phyloP scores from a whole-genome alignment of 2,888 invertebrate genomes.

The Tenthredo distinguenda region DNA sequence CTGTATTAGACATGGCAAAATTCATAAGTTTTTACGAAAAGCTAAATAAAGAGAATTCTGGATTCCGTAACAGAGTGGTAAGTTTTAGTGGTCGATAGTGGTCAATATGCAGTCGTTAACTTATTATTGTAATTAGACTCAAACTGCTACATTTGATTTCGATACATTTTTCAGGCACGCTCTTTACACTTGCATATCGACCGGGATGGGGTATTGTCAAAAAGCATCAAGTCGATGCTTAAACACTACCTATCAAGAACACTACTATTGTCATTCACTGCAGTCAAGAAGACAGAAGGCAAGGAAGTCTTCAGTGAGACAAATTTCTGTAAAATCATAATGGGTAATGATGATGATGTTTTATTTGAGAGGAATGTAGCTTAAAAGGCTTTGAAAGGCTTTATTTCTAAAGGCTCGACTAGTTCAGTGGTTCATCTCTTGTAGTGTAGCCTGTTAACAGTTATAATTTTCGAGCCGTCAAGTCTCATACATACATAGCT shows the following conservation, averaged over 20 bases:
- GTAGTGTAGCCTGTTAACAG: too few species aligned
- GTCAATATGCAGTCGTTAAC: not conserved
- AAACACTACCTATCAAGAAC: not conserved
- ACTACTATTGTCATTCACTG: not conserved
- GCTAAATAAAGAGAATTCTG: not conserved
- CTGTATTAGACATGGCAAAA: not conserved
- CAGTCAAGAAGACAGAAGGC: not conserved
- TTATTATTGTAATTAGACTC: too few species aligned
- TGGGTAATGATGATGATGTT: not conserved
- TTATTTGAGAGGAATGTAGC: too few species aligned
- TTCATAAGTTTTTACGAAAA: not conserved
- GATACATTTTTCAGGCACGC: not conserved
- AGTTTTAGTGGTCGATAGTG: too few species aligned
- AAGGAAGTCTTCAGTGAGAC: conserved; percentile 9
- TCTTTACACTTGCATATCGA: not conserved
- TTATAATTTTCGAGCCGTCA: too few species aligned
- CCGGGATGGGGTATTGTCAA: not conserved
- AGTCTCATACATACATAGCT: too few species aligned
- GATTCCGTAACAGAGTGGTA: not conserved
- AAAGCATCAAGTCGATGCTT: not conserved
- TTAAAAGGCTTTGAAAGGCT: too few species aligned
- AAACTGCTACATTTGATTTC: too few species aligned
- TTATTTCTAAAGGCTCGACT: too few species aligned
- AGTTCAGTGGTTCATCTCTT: too few species aligned
- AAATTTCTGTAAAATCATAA: not conserved